A percentile compares a stretch with the other conserved stretches of the same genome.
These are phyloP conservation scores for Pristiophorus japonicus DNA, from an alignment of 2,113 vertebrate species.

Conservation along the genomic window DNA sequence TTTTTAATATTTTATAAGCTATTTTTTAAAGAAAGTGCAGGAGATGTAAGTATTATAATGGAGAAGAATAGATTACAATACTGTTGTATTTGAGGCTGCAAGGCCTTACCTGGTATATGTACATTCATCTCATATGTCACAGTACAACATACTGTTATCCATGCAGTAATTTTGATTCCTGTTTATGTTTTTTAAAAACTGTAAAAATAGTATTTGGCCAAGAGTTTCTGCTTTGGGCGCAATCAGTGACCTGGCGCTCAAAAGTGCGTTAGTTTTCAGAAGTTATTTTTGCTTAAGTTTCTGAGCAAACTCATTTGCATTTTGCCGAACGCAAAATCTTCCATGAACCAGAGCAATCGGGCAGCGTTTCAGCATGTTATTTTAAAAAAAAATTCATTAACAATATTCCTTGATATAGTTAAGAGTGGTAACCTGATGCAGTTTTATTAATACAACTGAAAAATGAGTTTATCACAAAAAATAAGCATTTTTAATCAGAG, in stretches of 20 bases:
- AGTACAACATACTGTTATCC: background rate
- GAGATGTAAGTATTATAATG: too few species aligned
- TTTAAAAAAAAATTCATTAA: background rate
- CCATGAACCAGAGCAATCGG: background rate
- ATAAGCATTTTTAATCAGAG: too few species aligned
- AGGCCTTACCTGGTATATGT: background rate
- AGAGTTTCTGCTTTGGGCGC: background rate
- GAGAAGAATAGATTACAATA: background rate
- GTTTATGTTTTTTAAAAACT: background rate
- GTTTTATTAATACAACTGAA: too few species aligned
- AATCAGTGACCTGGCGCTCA: background rate
- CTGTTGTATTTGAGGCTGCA: background rate
- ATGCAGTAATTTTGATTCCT: background rate
- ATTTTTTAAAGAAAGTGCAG: too few species aligned
- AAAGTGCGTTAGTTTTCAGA: background rate
- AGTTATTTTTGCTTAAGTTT: background rate
- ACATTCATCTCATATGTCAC: background rate
- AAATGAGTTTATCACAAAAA: too few species aligned
- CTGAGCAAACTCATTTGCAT: background rate
- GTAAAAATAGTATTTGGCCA: background rate
- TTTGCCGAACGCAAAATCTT: background rate
- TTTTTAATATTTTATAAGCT: too few species aligned
- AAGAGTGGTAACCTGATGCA: background rate
- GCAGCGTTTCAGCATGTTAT: background rate
- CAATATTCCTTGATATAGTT: background rate